Evolutionary conservation across 2,113 vertebrate genomes (phyloP), one percentile per base, ranked within the genome.

Genomic region (Notiomystis cincta): DNA sequence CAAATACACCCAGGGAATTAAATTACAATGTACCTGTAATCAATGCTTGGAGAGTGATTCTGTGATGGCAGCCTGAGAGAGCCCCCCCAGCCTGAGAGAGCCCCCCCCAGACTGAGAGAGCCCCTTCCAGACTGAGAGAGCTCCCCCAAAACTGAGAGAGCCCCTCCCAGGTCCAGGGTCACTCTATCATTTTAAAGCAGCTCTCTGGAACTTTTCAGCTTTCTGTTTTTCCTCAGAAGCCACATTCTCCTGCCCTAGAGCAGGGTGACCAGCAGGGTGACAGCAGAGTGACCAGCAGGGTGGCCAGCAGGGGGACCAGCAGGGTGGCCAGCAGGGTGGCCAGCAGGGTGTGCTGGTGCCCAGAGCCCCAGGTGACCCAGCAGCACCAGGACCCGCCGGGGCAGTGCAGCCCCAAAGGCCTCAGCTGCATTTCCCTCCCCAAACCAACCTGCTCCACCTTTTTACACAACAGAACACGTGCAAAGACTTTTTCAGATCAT

Each of bases 1-100:
- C 87, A 86, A 95, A 90, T 30, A 15, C 38, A 76, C 28, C 28
- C 72, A 48, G 38, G 54, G 75, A 91, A 93, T 94, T 76, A 70
- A 69, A 54, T 35, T 15, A 37, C 23, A 66, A 80, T 23, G 64
- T 56, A 23, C 25, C 42, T 80, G 35, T 22, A 27, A 67, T 22
- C n/a, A 31, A 7, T n/a, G 40, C 23, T 61, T 38, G 62, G 61
- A 47, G 67, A 72, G 17, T 9, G 8, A 33, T 76, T 76, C 33
- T 35, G 23, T 19, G 54, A 51, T 75, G 2, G 1, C 14, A 76
- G 33, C 33, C 85, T 37, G 24, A 75, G 58, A 61, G 10, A 60
- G 35, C 22, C 31, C 15, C 8, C 23, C 17, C 57, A 86, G 54
- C 4, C 27, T 14, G 20, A 91, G 53, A 61, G 10, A 60, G 35